Percentiles rank a stretch among this genome's conserved stretches.
These are phyloP conservation scores for Lepidocyrtoides sp. DNA, from an alignment of 2,888 invertebrate species.

Conservation along the genomic window DNA sequence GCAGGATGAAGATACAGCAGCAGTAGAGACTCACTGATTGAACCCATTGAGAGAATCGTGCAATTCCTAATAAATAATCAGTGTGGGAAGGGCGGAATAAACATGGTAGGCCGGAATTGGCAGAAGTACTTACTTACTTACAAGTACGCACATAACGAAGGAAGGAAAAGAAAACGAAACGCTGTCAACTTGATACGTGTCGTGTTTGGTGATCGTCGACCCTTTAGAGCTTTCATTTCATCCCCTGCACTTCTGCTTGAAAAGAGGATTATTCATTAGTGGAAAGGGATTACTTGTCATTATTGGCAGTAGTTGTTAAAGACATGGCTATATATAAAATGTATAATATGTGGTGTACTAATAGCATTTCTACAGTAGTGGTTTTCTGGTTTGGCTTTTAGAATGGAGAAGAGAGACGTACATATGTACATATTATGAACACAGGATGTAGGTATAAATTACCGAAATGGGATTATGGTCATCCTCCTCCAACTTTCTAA, in stretches of 20 bases:
- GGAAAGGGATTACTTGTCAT: slow-evolving; percentile 48
- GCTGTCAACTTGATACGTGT: not conserved
- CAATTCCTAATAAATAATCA: too few relatives aligned
- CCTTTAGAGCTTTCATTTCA: not conserved
- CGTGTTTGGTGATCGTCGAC: not conserved
- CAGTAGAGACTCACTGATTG: too few relatives aligned
- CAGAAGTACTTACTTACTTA: not conserved
- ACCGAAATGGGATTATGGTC: slow-evolving; percentile 27
- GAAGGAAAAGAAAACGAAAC: not conserved
- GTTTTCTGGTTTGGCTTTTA: not conserved
- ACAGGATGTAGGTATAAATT: not conserved
- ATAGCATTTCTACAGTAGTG: not conserved
- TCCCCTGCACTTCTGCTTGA: not conserved
- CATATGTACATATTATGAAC: too few relatives aligned
- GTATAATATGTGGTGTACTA: not conserved
- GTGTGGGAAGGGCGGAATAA: too few relatives aligned
- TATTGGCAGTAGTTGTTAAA: slow-evolving; percentile 19
- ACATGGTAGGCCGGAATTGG: not conserved
- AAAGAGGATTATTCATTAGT: slow-evolving; percentile 28
- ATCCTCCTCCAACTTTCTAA: not conserved
- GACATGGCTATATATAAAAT: too few relatives aligned
- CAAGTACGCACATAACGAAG: not conserved
- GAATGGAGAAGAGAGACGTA: not conserved
- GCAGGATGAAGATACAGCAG: too few relatives aligned
- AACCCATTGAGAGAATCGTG: too few relatives aligned